A percentile compares a stretch with the other conserved stretches of the same genome.
Conservation (phyloP, 2,113 vertebrate species). For the Chlorodrepanis virens region DNA sequence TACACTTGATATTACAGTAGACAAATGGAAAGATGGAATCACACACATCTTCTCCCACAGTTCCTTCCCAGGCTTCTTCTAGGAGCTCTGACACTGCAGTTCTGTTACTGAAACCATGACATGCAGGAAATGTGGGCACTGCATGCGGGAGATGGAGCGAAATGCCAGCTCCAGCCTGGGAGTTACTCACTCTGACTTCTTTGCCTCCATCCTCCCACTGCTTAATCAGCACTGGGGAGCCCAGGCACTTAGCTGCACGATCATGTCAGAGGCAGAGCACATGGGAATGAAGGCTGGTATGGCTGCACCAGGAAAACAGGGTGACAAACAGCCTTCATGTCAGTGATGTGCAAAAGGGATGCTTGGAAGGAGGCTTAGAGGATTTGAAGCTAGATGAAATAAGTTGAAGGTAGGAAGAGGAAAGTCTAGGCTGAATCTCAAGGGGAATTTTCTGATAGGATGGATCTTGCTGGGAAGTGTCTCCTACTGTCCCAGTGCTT, state of each 20-base stretch:
- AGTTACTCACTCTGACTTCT: conserved; percentile 56
- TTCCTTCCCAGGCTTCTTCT: background rate
- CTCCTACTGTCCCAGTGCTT: background rate
- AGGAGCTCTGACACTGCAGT: conserved; percentile 4
- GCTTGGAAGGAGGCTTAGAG: background rate
- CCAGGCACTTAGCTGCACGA: background rate
- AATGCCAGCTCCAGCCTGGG: conserved; percentile 42
- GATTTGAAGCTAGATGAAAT: background rate
- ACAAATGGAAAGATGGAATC: background rate
- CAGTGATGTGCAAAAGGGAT: background rate
- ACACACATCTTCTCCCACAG: background rate
- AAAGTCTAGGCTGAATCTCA: background rate
- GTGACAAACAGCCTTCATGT: background rate
- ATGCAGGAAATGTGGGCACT: conserved; percentile 38
- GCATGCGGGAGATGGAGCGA: background rate
- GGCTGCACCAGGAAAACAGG: background rate
- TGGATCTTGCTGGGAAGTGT: background rate
- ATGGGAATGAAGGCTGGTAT: background rate
- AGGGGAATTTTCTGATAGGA: background rate
- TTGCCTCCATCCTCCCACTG: conserved; percentile 50
- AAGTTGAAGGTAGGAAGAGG: background rate
- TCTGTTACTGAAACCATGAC: background rate
- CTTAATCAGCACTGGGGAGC: background rate
- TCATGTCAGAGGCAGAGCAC: background rate
- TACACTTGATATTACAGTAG: background rate